Base-by-base conservation (phyloP, 2,888 invertebrate genomes). In the Drosophila colorata region DNA sequence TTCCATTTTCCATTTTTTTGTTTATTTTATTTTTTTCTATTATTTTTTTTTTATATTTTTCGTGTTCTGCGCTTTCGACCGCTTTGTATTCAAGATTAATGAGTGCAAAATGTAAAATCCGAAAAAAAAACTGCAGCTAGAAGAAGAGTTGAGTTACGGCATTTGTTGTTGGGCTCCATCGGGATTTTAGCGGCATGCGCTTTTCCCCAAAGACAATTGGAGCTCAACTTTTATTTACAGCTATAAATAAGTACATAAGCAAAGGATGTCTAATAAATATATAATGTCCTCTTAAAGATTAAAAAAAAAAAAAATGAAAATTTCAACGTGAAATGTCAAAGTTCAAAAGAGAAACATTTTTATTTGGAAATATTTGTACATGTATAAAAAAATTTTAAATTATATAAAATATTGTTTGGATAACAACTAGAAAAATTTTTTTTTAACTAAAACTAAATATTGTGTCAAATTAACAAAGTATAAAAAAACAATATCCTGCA, bases 71-170 rank as follows among this genome's bases (percentile, higher is more conserved):
- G 67, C 74, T 76, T 59, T 76, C 63, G 41, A 76, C 67, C 77
- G 72, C 72, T 75, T 75, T 75, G 77, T 75, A 53, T 64, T 68
- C 68, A 75, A 75, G 74, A 75, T 75, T 75, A 75, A 75, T 76
- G 74, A 75, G 72, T 63, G 63, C 63, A 56, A 59, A 71, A 63
- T 63, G 53, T 40, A 65, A 59, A 53, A 57, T 63, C 63, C 63
- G 8, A 49, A n/a, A 49, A 13, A 48, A 20, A 56, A 35, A 55
- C 28, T 20, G 20, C 31, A 33, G 33, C n/a, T 28, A 16, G 31
- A 68, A 33, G 43, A 43, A 59, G 66, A 57, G 56, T 57, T 66
- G 48, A 66, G 25, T 38, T 16, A 66, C 49, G 56, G 33, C 48
- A 25, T 48, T 66, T 14, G 43, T 11, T 35, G 37, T 8, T 9